Base-by-base conservation (phyloP, 2,888 invertebrate species). In the Heptascelio sp. region DNA sequence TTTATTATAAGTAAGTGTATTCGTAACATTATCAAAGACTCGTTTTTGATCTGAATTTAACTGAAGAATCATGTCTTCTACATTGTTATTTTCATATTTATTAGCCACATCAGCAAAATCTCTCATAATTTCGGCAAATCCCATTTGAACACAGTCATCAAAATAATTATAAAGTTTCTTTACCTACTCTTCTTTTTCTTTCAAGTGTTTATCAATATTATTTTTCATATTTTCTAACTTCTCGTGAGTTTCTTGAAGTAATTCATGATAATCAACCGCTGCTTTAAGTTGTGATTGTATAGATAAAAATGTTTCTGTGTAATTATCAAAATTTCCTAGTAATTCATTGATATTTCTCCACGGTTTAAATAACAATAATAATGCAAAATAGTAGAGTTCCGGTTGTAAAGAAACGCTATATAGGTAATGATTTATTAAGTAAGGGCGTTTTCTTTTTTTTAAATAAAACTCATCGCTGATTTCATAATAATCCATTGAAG, bases 291-390 rank as follows among this genome's bases (percentile, higher is more conserved):
- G 15, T 2, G 26, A 15, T 17, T 57, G 0, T 19, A 34, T 26
- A 1, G 57, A 57, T 19, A 34, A 1, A 72, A 89, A 87, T 1
- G 87, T 84, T 13, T 87, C 88, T 13, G 79, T 77, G 68, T 87
- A 88, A 23, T 86, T 85, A 3, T 83, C 59, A 73, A 25, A 68
- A 25, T 72, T 76, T 21, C 26, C 80, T 64, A 60, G 85, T 87
- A 3, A 88, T 62, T 34, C 88, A 87, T 84, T 83, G 17, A 80
- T 43, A 40, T 67, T 34, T 23, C 88, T 51, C 89, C 88, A 89
- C 5, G 46, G 46, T 46, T 46, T 46, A 46, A 46, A 46, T 46
- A 46, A 21, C 6, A 46, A 21, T 9, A 85, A 34, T 23, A 86
- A 80, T 17, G 79, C 53, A 77, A 64, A 77, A 80, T 60, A 83